Evolutionary conservation across 1,140 invertebrate genomes (phyloP).

Genomic region (Neuroterus valhalla): DNA sequence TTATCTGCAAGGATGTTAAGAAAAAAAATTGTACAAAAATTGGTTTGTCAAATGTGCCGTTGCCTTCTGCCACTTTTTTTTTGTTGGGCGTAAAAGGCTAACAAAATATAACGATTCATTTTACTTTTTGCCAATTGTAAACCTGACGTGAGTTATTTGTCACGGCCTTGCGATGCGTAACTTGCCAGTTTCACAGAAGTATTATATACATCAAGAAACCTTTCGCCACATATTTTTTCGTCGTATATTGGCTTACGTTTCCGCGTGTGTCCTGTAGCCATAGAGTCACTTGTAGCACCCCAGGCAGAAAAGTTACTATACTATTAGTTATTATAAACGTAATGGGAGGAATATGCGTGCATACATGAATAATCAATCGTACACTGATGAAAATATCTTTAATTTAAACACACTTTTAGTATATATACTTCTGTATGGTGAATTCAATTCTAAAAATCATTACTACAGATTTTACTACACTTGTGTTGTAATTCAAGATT

Average conservation of each 20-base stretch:
- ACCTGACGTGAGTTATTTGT: conserved; percentile 17
- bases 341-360: no score
- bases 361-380: no score
- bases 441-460: no score
- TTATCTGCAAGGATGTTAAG: no score
- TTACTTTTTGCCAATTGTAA: not conserved
- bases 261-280: not conserved
- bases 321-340: no score
- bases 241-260: conserved; percentile 15
- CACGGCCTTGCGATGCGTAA: conserved; percentile 16
- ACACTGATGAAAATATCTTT: no score
- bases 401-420: no score
- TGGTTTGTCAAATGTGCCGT: no score
- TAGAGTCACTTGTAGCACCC: not conserved
- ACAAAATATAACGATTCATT: not conserved
- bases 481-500: no score
- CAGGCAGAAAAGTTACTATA: not conserved
- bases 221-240: conserved; percentile 10
- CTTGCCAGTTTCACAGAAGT: conserved; percentile 1
- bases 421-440: no score
- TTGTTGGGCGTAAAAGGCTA: not conserved
- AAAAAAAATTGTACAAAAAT: no score
- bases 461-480: no score
- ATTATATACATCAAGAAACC: not conserved
- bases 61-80: not conserved